Evolutionary conservation across 2,797 vertebrate genomes (phyloP), one percentile per base, ranked within the genome.

Genomic region (Oreochromis mossambicus): DNA sequence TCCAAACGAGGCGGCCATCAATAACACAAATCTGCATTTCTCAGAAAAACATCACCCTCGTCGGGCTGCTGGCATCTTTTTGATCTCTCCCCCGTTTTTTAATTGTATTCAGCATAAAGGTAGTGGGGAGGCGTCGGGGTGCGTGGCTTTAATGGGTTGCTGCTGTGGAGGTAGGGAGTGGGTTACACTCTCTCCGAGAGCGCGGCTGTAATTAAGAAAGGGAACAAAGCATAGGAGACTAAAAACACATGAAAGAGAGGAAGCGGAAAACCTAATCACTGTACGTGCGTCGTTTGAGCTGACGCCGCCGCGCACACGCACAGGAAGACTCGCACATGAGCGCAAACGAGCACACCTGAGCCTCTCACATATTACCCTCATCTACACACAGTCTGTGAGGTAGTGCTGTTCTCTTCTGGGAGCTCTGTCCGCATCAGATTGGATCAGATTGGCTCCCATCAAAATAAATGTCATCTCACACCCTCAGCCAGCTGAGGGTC

Each of bases 161-260:
- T 91, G 92, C 89, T 86, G 89, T 92, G 92, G 89, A 93, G 89
- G 93, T 87, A 91, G 87, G 90, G 90, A 92, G 91, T 21, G 90
- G 89, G 94, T 93, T 94, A 83, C 85, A 86, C 48, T 34, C 93
- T 96, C 94, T 96, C 96, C 46, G 91, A 96, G 92, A 95, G 87
- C 93, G 87, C 81, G 87, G 89, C 90, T 95, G 95, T 96, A 97
- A 97, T 97, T 96, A 97, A 95, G 95, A 96, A 94, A 94, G 84
- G 92, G 95, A 96, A 97, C 95, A 96, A 96, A 96, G 95, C 94
- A 91, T 80, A 89, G 82, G 92, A 95, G 95, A 95, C 91, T 95
- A 93, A 95, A 96, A 96, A 96, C 94, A 96, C 94, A 95, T 95
- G 94, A 94, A 96, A 94, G 91, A 81, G 86, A 93, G 83, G 87